These are phyloP conservation scores for Catonia carolina DNA, from an alignment of 2,888 invertebrate species.

Conservation along the genomic window DNA sequence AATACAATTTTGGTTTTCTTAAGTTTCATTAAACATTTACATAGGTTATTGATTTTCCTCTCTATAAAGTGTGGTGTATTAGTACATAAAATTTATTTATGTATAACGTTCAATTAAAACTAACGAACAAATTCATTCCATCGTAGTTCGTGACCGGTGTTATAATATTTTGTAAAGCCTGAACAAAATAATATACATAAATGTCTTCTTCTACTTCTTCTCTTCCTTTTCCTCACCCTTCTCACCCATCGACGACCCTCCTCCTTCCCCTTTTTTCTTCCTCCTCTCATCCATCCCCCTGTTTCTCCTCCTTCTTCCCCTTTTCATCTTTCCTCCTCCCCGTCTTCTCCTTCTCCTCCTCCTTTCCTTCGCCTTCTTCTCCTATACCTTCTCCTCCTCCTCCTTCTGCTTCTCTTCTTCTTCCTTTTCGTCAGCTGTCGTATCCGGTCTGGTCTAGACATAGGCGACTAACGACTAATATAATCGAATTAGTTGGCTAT, in stretches of 20 bases:
- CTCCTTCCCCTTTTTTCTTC: background rate
- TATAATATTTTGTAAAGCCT: too few species aligned
- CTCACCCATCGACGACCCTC: background rate
- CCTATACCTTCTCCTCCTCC: background rate
- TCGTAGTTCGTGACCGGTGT: too few species aligned
- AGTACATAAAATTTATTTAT: too few species aligned
- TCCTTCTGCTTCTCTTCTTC: background rate
- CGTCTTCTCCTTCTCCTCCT: background rate
- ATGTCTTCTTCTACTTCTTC: conserved; percentile 7
- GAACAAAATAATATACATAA: too few species aligned
- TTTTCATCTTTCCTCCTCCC: background rate
- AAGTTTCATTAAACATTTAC: too few species aligned
- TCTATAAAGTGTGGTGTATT: too few species aligned
- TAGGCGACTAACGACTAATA: too few species aligned
- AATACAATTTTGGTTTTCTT: too few species aligned
- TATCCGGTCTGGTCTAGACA: background rate
- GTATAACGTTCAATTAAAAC: too few species aligned
- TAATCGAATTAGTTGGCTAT: too few species aligned
- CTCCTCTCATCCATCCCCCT: background rate
- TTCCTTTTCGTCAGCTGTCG: background rate
- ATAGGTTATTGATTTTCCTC: too few species aligned
- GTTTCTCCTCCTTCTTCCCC: background rate
- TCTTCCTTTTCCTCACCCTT: background rate
- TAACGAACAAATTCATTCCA: too few species aligned
- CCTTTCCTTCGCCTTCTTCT: background rate